A percentile compares a stretch with the other conserved stretches of the same genome.
phyloP scores from a whole-genome alignment of 1,140 invertebrate species.

The Caenorhabditis latens region DNA sequence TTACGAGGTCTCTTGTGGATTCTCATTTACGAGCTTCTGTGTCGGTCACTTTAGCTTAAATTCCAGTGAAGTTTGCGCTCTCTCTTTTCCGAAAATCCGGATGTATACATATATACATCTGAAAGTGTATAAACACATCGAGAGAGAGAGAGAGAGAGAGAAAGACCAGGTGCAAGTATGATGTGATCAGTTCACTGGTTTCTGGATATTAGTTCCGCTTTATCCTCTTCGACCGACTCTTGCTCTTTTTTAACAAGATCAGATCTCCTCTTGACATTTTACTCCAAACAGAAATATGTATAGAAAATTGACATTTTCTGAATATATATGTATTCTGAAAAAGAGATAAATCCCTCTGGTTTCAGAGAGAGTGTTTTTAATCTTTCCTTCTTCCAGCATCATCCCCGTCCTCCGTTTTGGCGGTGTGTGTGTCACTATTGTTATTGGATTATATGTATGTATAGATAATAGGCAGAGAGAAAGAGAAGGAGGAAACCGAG shows the following conservation, averaged over 20 bases:
- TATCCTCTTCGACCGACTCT: not conserved
- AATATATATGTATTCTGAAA: not conserved
- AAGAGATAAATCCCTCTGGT: not conserved
- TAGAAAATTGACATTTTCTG: not conserved
- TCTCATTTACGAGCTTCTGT: too few relatives aligned
- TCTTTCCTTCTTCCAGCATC: not conserved
- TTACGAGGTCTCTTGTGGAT: too few relatives aligned
- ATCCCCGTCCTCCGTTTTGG: not conserved
- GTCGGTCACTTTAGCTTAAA: too few relatives aligned
- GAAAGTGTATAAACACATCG: too few relatives aligned
- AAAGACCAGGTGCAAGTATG: not conserved
- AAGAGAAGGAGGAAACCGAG: too few relatives aligned
- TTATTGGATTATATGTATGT: conserved; percentile 43
- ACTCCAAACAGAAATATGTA: not conserved
- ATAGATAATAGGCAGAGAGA: not conserved
- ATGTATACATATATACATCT: not conserved
- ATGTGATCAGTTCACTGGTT: not conserved
- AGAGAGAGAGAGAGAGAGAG: too few relatives aligned
- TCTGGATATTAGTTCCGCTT: too few relatives aligned
- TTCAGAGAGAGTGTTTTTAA: not conserved
- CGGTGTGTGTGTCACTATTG: conserved; percentile 32
- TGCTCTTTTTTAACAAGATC: not conserved
- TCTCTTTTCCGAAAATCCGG: not conserved
- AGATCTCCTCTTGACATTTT: not conserved
- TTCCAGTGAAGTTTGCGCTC: too few relatives aligned